Conservation (phyloP, 2,113 vertebrate species). For the Thomomys bottae region DNA sequence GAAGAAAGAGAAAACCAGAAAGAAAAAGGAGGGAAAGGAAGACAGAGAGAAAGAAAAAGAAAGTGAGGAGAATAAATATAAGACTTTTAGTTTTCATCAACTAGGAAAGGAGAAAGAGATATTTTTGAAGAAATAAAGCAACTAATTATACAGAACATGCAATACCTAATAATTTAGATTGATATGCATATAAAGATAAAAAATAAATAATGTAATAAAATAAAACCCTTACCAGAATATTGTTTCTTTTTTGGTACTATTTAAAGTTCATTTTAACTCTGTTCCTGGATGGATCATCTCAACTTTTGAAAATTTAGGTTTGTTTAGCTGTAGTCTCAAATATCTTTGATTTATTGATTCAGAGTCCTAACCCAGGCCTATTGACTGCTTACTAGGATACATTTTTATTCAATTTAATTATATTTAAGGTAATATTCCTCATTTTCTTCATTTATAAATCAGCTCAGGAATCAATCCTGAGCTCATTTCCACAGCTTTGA, state of each 20-base stretch:
- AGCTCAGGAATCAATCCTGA: neutral
- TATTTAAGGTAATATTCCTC: neutral
- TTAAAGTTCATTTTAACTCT: neutral
- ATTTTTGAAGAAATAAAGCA: neutral
- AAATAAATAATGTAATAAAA: neutral
- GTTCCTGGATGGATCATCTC: neutral
- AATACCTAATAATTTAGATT: neutral
- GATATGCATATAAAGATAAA: neutral
- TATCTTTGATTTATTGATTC: neutral
- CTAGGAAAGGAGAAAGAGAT: neutral
- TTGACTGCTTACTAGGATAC: neutral
- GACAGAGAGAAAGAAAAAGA: too few species aligned
- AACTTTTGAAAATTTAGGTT: neutral
- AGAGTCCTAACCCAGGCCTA: rapidly evolving
- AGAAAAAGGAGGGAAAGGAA: too few species aligned
- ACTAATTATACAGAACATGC: neutral
- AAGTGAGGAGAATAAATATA: too few species aligned
- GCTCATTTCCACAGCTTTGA: neutral
- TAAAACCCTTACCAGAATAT: neutral
- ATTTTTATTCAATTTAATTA: neutral
- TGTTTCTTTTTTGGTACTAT: neutral
- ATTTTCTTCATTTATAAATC: neutral
- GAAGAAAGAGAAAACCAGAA: too few species aligned
- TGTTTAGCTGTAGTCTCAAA: neutral
- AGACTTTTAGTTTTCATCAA: neutral